phyloP scores from a whole-genome alignment of 2,888 invertebrate species.

The Drosophila greeni region DNA sequence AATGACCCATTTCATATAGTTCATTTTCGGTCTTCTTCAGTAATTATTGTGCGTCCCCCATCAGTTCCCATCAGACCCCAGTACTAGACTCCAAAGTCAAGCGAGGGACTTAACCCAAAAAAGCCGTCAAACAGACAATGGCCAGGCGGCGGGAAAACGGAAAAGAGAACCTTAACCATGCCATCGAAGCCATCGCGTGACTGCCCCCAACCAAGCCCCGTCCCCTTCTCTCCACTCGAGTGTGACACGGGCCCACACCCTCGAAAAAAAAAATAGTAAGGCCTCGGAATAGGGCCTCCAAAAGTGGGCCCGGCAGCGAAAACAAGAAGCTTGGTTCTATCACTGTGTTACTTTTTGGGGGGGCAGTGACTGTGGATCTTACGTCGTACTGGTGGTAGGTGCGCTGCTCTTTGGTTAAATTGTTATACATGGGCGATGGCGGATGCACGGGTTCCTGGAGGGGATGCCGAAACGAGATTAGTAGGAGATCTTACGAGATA shows the following conservation, averaged over 20 bases:
- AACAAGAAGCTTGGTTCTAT: slow-evolving; percentile 38
- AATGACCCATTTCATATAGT: slow-evolving; percentile 59
- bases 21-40: slow-evolving; percentile 39
- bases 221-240: slow-evolving; percentile 40
- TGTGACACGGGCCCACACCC: slow-evolving; percentile 57
- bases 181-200: slow-evolving; percentile 57
- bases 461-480: slow-evolving; percentile 40
- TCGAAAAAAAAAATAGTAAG: slow-evolving; percentile 2
- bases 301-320: slow-evolving; percentile 48
- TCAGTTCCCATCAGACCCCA: slow-evolving; percentile 28
- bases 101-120: slow-evolving; percentile 66
- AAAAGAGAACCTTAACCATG: slow-evolving; percentile 28
- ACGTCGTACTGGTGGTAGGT: slow-evolving; percentile 79
- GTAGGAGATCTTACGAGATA: slow-evolving; percentile 11
- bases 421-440: slow-evolving; percentile 77
- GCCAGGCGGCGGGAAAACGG: slow-evolving; percentile 16
- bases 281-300: slow-evolving; percentile 39
- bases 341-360: slow-evolving; percentile 17
- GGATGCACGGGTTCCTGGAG: slow-evolving; percentile 73
- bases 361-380: slow-evolving; percentile 59
- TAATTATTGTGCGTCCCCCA: slow-evolving; percentile 42
- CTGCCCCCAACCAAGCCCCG: slow-evolving; percentile 49
- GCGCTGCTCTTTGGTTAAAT: slow-evolving; percentile 77
- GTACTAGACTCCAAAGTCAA: slow-evolving; percentile 57
- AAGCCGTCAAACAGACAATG: slow-evolving; percentile 38